Base-by-base conservation (phyloP, 1,140 invertebrate genomes). In the Belonocnema kinseyi region DNA sequence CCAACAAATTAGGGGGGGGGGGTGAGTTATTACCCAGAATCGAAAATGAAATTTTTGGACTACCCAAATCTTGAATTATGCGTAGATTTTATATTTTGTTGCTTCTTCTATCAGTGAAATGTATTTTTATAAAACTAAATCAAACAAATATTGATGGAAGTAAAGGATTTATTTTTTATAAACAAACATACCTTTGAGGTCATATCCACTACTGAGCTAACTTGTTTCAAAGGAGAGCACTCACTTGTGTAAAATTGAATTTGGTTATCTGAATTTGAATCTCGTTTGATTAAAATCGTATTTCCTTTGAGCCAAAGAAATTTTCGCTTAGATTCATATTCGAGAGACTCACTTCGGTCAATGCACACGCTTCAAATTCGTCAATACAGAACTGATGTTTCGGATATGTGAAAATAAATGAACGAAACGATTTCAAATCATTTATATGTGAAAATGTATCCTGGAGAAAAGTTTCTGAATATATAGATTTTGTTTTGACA, bases 211-310 rank as follows among this genome's bases (percentile, higher is more conserved):
- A 7, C 33, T 7, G 33, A 66, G 46, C 40, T 13, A 66, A 61
- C 21, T 33, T 6, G 19, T 13, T 56, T 17, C n/a, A 19, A 56
- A 19, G 58, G 2, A 46, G 6, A 46, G 16, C 33, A n/a, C 33
- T 66, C 21, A 46, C 26, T 66, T 66, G 33, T 40, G 61, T 66
- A n/a, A 40, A 66, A 46, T 66, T 66, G 40, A 66, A 66, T 66
- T 66, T 66, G 61, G n/a, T 33, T 66, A 66, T 66, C 40, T 66
- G 61, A 66, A 66, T 66, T 66, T n/a, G 26, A 66, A 66, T 40
- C 56, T 13, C 19, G 56, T 58, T 58, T 66, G 61, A 66, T 66
- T 66, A 33, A 66, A 66, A 66, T 66, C 33, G 26, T 46, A 10
- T 4, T 66, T 40, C 26, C 61, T 66, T 66, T 66, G 61, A 66